Percentiles rank a stretch among this genome's conserved stretches.
phyloP scores from a whole-genome alignment of 1,140 invertebrate species.

The Drosophila virilis region DNA sequence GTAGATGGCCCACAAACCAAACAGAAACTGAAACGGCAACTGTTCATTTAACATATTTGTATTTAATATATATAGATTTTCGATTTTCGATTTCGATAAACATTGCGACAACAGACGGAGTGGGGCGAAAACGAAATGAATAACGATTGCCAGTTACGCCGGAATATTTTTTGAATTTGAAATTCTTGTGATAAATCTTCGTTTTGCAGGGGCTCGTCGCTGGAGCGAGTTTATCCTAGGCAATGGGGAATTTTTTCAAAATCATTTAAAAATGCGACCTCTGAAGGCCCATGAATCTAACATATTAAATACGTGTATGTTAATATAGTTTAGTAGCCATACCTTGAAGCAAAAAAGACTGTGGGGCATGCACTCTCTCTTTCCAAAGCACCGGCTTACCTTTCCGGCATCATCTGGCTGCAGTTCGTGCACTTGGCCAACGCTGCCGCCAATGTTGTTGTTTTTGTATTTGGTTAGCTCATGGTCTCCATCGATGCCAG shows the following conservation, averaged over 20 bases:
- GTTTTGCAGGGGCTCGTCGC: constrained; percentile 29
- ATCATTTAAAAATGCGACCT: constrained; percentile 34
- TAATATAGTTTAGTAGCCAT: constrained; percentile 84
- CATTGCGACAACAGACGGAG: constrained; percentile 32
- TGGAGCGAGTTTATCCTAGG: constrained; percentile 72
- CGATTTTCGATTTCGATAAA: constrained; percentile 16
- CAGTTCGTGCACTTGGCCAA: constrained; percentile 65
- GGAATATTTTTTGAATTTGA: constrained; percentile 18
- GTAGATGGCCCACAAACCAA: constrained; percentile 77
- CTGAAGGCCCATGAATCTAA: constrained; percentile 54
- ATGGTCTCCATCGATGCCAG: constrained; percentile 44
- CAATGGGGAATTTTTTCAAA: constrained; percentile 49
- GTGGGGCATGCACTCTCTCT: constrained; percentile 89
- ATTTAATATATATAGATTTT: constrained; percentile 82
- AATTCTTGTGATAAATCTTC: constrained; percentile 24
- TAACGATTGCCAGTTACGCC: constrained; percentile 10
- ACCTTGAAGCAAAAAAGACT: constrained; percentile 91
- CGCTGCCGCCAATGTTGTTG: constrained; percentile 41
- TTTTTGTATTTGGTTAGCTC: constrained; percentile 48
- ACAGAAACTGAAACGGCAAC: constrained; percentile 65
- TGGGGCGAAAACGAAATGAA: constrained; percentile 21
- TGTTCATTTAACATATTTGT: constrained; percentile 80
- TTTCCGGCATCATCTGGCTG: constrained; percentile 85
- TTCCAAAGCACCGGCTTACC: constrained; percentile 88
- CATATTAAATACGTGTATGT: constrained; percentile 84